Percentiles rank a stretch among this genome's conserved stretches.
Conservation (phyloP, 2,888 invertebrate genomes). For the Bombyx huttoni region DNA sequence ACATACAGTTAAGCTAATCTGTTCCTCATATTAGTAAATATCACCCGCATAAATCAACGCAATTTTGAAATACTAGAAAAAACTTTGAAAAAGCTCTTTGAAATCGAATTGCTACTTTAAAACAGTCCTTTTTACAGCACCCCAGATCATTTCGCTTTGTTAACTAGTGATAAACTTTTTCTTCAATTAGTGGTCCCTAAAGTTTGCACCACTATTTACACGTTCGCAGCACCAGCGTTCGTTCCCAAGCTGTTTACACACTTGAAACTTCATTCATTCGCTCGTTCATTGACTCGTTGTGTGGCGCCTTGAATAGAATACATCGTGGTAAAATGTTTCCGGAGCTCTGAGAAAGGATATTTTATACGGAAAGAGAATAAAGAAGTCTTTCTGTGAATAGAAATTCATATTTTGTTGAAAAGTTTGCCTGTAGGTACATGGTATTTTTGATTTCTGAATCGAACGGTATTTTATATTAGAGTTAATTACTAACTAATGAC, state of each 20-base stretch:
- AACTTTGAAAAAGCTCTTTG: no score
- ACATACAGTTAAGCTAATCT: no score
- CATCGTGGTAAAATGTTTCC: background rate
- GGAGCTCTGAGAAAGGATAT: background rate
- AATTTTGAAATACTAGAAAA: no score
- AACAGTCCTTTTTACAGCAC: background rate
- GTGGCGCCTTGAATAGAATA: background rate
- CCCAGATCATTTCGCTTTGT: background rate
- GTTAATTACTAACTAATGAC: no score
- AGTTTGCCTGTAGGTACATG: background rate
- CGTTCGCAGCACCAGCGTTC: background rate
- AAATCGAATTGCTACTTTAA: background rate
- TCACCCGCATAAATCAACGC: no score
- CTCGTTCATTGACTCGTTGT: background rate
- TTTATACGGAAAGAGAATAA: background rate
- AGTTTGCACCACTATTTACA: background rate
- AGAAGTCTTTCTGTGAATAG: background rate
- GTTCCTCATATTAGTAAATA: no score
- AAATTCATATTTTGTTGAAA: background rate
- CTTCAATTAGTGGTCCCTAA: background rate
- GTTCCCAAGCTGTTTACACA: background rate
- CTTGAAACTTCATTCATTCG: background rate
- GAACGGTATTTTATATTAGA: background rate
- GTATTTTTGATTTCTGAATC: background rate
- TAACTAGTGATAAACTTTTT: background rate